Evolutionary conservation across 2,797 vertebrate species (phyloP).

Genomic region (Melanotaenia parkinsoni): DNA sequence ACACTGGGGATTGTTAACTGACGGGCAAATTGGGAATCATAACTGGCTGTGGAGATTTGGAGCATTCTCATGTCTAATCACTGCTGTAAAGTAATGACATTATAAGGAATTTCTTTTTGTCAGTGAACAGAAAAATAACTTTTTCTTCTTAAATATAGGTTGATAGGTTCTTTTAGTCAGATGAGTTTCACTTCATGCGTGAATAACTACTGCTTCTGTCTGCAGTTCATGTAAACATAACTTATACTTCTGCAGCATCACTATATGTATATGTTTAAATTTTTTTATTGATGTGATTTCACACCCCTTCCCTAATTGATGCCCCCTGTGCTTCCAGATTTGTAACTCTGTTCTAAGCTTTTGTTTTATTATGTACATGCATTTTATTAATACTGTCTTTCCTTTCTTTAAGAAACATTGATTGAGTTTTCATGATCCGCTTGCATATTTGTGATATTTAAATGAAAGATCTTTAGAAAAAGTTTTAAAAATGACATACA

Average conservation of each 20-base stretch:
- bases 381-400: background rate
- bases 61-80: conserved; percentile 65
- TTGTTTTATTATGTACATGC: background rate
- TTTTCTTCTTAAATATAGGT: conserved; percentile 16
- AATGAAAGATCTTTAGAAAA: background rate
- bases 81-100: conserved; percentile 57
- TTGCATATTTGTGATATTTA: background rate
- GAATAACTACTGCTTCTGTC: conserved; percentile 19
- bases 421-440: background rate
- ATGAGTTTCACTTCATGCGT: conserved; percentile 13
- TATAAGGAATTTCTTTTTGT: conserved; percentile 41
- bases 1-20: conserved; percentile 74
- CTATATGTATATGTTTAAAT: conserved; percentile 9
- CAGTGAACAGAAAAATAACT: conserved; percentile 39
- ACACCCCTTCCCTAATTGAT: conserved; percentile 2
- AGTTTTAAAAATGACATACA: background rate
- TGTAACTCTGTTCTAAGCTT: background rate
- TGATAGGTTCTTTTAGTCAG: conserved; percentile 23
- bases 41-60: conserved; percentile 72
- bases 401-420: background rate
- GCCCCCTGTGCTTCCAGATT: background rate
- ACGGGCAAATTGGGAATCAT: conserved; percentile 67
- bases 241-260: background rate
- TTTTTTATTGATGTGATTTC: conserved; percentile 4
- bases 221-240: background rate